Evolutionary conservation across 30 jellyfish, hydroid and myxozoan genomes (phyloP), one percentile per base, ranked within the genome.

Genomic region (Calvadosia cruxmelitensis): DNA sequence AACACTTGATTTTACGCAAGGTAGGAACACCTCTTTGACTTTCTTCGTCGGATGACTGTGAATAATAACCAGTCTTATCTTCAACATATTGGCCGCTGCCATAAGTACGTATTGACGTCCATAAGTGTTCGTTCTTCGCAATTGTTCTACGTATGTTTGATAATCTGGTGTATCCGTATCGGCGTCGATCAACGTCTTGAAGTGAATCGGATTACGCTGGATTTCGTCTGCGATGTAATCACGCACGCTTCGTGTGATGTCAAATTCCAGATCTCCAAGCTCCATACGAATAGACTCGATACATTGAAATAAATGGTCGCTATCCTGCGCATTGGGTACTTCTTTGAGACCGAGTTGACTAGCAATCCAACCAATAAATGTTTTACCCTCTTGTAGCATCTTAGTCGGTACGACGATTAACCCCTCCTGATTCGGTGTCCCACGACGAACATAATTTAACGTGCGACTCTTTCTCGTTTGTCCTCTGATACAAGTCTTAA

Each of bases 71-170:
- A 84, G 67, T 12, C 93, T 84, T 0, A 84, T 73, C 53, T 76
- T 80, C 3, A 84, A 67, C 30, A 84, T 3, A 33, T 61, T 69
- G 31, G 93, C 80, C 15, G 95, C 95, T 1, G 95, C 95, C 85
- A 76, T 67, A 30, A 84, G 79, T 32, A 72, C 91, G 76, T 75
- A 84, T 48, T 76, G 93, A 29, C 72, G 53, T 3, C 95, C 95
- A 61, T 61, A 84, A 34, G 93, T 77, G 10, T 74, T n/a, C 10
- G 74, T 81, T 2, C 26, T 73, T n/a, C 81, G 62, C 20, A 84
- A 49, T 35, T 76, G 91, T 36, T 72, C 31, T 1, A 72, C 76
- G 76, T 66, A 78, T 5, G 80, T 33, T 51, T 70, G 85, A 57
- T 76, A 84, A 31, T 77, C 84, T 5, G 86, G 87, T 26, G 53